Evolutionary conservation across 2,113 vertebrate genomes (phyloP), one percentile per base, ranked within the genome.

Genomic region (Carassius gibelio): DNA sequence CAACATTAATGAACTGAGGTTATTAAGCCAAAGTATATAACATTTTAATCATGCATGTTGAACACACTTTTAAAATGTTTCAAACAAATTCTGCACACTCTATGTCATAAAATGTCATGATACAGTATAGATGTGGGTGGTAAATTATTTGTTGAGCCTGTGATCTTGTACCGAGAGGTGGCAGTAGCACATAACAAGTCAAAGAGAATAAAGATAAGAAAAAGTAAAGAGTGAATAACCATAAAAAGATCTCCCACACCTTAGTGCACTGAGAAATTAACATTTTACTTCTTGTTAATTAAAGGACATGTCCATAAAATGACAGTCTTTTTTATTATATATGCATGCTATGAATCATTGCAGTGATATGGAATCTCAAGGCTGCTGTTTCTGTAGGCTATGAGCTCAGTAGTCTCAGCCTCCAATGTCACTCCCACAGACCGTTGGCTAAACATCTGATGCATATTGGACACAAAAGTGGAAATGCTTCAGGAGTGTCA

Each of bases 111-210:
- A 52, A 55, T 48, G 42, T 10, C 14, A 7, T 5, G 5, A 75
- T 55, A 17, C 14, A 55, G 14, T 55, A 26, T 26, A 34, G 23
- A 55, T 76, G 26, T 76, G 26, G 30, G 64, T 36, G 14, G 15
- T 48, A 2, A 30, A 64, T 48, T 8, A 26, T 57, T 57, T 26
- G 15, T 13, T n/a, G 62, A 3, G 38, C n/a, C 34, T 11, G 11
- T 69, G 21, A 48, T 80, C 8, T 30, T 1, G 15, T 7, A 85
- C 87, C 87, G 71, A 82, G n/a, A 74, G 87, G 79, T 75, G 87
- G 87, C 87, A 88, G 87, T 74, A 81, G 76, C 38, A 80, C 62
- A 75, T 66, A 68, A 77, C 23, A 50, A 72, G 81, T 52, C 30
- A 72, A 13, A 30, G 57, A 64, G 14, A 34, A 76, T 5, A 69